phyloP scores from a whole-genome alignment of 2,113 vertebrate genomes.

The Varanus salvator region DNA sequence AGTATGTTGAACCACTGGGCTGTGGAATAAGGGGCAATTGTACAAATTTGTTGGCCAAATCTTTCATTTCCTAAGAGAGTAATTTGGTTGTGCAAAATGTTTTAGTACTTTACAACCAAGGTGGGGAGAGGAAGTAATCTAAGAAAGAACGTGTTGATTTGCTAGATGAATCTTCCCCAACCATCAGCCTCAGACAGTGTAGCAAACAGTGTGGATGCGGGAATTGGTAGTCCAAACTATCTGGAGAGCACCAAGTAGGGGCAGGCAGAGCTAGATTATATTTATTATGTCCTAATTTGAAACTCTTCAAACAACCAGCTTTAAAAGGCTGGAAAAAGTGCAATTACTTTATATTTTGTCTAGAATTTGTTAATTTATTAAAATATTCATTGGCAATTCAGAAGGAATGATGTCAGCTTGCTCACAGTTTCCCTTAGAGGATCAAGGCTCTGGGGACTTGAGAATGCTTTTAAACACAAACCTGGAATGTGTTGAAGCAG shows the following conservation, averaged over 20 bases:
- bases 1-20: accelerated
- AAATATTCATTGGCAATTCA: neutral
- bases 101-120: neutral
- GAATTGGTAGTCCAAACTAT: too few species aligned
- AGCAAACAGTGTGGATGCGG: too few species aligned
- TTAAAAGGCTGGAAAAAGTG: neutral
- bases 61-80: neutral
- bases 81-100: conserved; percentile 9
- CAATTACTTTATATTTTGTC: neutral
- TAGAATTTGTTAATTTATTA: conserved; percentile 2
- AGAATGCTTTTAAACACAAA: neutral
- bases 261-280: neutral
- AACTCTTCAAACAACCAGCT: neutral
- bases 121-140: neutral
- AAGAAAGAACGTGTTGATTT: neutral
- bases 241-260: too few species aligned
- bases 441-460: neutral
- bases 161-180: too few species aligned
- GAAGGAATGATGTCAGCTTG: neutral
- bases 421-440: neutral
- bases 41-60: accelerated
- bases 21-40: neutral
- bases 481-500: neutral
- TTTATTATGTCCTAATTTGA: neutral
- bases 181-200: too few species aligned